A percentile compares a stretch with the other conserved stretches of the same genome.
Evolutionary conservation across 1,140 invertebrate species (phyloP).

Genomic region (Trichonephila clavata): DNA sequence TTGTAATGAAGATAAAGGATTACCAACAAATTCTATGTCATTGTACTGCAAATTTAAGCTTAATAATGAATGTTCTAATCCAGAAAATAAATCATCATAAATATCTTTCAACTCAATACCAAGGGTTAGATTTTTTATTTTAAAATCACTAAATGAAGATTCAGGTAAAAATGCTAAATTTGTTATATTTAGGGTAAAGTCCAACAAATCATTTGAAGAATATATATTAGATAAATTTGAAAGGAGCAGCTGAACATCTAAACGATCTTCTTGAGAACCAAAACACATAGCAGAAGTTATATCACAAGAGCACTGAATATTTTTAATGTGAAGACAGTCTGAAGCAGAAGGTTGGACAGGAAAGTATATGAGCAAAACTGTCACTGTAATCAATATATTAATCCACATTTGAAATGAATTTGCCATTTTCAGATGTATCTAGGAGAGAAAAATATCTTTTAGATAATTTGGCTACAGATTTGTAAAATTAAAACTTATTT

Average conservation of each 20-base stretch:
- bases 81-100: neutral
- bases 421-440: no score
- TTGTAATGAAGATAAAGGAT: neutral
- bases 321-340: neutral
- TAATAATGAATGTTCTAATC: neutral
- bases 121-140: slow-evolving; percentile 34
- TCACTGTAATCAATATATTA: neutral
- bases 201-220: neutral
- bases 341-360: neutral
- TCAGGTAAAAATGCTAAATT: neutral
- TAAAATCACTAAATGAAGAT: neutral
- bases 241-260: neutral
- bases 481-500: no score
- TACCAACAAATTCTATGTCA: slow-evolving; percentile 3
- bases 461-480: no score
- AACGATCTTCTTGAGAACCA: neutral
- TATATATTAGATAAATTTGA: neutral
- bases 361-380: neutral
- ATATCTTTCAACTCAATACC: neutral
- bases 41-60: slow-evolving; percentile 3
- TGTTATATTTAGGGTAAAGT: slow-evolving; percentile 13
- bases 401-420: no score
- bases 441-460: no score
- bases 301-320: slow-evolving; percentile 33
- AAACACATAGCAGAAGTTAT: neutral